These are phyloP conservation scores for Taenioides sp. DNA, from an alignment of 2,797 vertebrate genomes.

Conservation along the genomic window DNA sequence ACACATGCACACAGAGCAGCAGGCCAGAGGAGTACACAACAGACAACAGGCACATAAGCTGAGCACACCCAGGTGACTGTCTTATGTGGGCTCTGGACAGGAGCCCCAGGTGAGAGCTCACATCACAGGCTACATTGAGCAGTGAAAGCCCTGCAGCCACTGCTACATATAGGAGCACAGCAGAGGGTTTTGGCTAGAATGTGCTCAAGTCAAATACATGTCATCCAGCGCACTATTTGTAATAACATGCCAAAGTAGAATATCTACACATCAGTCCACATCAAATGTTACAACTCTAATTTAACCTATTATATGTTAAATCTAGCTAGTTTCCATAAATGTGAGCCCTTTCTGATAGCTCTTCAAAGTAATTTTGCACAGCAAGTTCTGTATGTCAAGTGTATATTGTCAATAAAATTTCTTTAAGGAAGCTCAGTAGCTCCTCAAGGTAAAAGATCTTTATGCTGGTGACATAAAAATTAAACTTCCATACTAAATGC, in stretches of 20 bases:
- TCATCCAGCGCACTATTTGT: constrained; percentile 25
- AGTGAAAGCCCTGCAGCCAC: constrained; percentile 51
- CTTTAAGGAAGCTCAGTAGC: neutral
- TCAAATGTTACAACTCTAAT: neutral
- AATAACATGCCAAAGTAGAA: neutral
- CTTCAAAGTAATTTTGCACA: neutral
- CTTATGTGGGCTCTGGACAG: constrained; percentile 55
- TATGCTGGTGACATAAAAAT: neutral
- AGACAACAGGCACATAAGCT: constrained; percentile 39
- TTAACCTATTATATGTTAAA: too few relatives aligned
- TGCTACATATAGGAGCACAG: constrained; percentile 41
- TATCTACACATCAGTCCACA: neutral
- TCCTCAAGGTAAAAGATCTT: neutral
- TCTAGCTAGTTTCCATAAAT: too few relatives aligned
- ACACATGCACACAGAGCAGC: constrained; percentile 33
- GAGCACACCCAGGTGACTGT: constrained; percentile 62
- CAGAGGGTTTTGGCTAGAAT: constrained; percentile 14
- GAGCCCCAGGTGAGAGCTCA: constrained; percentile 57
- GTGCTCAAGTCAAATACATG: neutral
- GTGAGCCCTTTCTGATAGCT: too few relatives aligned
- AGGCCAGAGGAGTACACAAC: constrained; percentile 49
- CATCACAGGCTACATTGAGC: constrained; percentile 53
- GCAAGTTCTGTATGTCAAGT: neutral
- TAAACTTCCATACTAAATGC: neutral
- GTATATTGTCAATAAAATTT: neutral